Evolutionary conservation across 2,888 invertebrate genomes (phyloP), one percentile per base, ranked within the genome.

Genomic region (Argynnis bischoffii): DNA sequence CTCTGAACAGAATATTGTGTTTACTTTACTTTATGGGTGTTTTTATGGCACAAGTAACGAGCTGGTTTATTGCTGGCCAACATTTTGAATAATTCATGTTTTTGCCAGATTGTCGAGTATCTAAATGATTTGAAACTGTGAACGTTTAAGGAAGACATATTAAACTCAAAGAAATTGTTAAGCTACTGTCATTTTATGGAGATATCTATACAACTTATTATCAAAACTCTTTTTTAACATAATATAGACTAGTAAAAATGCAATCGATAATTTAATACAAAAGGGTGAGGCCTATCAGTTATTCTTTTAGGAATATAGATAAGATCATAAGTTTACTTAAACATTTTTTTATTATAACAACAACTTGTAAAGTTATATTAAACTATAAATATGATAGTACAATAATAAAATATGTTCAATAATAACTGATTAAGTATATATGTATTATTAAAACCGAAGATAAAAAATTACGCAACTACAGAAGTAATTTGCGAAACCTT

Each of bases 1-100:
- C 51, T 65, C 13, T 50, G 48, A 67, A 59, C 71, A 57, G 63
- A 63, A 55, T 71, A 65, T 67, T 55, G 55, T 69, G 67, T 71
- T 71, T 67, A 63, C 55, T 72, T 64, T 64, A 69, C 41, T 74
- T 72, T 69, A 72, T 66, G 70, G 60, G 21, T 48, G 65, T 64
- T 72, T 74, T 75, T 75, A 74, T 73, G 69, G 66, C 69, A 63
- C 50, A 69, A 69, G 66, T 71, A 74, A 76, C 71, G 67, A 71
- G 69, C 64, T 56, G 46, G 63, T 75, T 73, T 75, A 77, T 72
- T 26, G 67, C 69, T 65, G 71, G 67, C 55, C 61, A 69, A 70
- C 71, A 67, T 73, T 66, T 70, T 76, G 72, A 75, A 75, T 75
- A 66, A 72, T 73, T 73, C 73, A 74, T 63, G 65, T 56, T 69